Conservation (phyloP, 2,797 vertebrate genomes). For the Sylvilagus floridanus region DNA sequence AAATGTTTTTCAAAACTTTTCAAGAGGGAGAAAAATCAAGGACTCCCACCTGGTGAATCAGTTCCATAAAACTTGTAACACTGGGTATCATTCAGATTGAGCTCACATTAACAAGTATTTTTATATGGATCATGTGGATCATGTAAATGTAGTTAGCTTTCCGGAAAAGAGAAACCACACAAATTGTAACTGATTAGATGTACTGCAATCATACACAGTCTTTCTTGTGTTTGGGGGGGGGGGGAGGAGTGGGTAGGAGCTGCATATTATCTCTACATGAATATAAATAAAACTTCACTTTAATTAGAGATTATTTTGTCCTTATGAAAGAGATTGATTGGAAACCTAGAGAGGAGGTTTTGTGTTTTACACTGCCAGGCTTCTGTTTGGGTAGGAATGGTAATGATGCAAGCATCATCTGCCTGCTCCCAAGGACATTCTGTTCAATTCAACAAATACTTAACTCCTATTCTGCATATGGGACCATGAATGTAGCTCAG, state of each 20-base stretch:
- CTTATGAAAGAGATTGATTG: constrained; percentile 39
- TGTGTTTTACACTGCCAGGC: background rate
- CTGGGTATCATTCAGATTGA: constrained; percentile 50
- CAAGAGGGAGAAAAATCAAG: constrained; percentile 40
- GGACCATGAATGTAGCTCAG: background rate
- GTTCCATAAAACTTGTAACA: background rate
- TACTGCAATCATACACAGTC: constrained; percentile 40
- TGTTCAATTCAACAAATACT: constrained; percentile 45
- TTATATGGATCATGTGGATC: constrained; percentile 64
- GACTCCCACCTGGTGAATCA: constrained; percentile 58
- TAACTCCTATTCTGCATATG: background rate
- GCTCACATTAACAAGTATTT: constrained; percentile 67
- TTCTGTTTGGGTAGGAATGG: background rate
- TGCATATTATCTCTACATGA: constrained; percentile 50
- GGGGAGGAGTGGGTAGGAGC: background rate
- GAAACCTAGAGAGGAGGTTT: constrained; percentile 2
- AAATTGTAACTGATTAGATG: constrained; percentile 77
- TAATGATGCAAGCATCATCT: background rate
- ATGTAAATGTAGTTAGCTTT: constrained; percentile 74
- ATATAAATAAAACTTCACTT: constrained; percentile 67
- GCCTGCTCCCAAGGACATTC: background rate
- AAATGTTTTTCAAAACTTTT: constrained; percentile 56
- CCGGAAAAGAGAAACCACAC: constrained; percentile 31
- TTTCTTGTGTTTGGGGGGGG: background rate
- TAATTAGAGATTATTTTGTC: constrained; percentile 71